A percentile compares a stretch with the other conserved stretches of the same genome.
These are phyloP conservation scores for Cantharis nigra DNA, from an alignment of 2,888 invertebrate genomes.

Conservation along the genomic window DNA sequence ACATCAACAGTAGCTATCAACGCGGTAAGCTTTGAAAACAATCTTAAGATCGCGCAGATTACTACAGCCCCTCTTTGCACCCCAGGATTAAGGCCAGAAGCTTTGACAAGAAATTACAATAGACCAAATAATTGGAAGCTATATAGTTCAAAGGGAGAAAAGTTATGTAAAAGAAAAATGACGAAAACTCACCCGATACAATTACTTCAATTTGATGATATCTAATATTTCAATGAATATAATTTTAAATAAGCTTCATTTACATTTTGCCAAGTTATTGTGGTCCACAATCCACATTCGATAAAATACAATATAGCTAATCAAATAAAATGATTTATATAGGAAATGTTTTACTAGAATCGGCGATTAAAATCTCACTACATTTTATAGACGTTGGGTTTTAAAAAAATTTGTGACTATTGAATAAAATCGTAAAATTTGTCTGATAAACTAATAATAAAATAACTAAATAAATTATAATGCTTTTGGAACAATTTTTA, in stretches of 20 bases:
- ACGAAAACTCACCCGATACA: neutral
- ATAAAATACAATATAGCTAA: neutral
- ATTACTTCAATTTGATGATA: neutral
- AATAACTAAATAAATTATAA: neutral
- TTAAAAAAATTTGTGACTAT: neutral
- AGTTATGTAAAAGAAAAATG: neutral
- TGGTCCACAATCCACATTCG: neutral
- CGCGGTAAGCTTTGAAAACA: constrained; percentile 34
- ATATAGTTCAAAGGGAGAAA: constrained; percentile 17
- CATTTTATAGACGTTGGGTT: neutral
- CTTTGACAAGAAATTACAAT: constrained; percentile 26
- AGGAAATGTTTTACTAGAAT: neutral
- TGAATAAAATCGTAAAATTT: neutral
- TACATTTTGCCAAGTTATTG: neutral
- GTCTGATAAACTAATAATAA: neutral
- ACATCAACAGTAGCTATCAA: constrained; percentile 31
- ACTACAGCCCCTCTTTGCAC: constrained; percentile 27
- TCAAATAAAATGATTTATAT: neutral
- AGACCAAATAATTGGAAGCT: constrained; percentile 27
- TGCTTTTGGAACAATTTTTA: constrained; percentile 1
- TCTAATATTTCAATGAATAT: neutral
- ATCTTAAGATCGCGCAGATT: constrained; percentile 34
- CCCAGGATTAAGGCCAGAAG: constrained; percentile 21
- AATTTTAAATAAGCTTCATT: neutral
- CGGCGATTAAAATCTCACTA: neutral